Evolutionary conservation across 1,140 invertebrate genomes (phyloP), one percentile per base, ranked within the genome.

Genomic region (Bombus picipes): DNA sequence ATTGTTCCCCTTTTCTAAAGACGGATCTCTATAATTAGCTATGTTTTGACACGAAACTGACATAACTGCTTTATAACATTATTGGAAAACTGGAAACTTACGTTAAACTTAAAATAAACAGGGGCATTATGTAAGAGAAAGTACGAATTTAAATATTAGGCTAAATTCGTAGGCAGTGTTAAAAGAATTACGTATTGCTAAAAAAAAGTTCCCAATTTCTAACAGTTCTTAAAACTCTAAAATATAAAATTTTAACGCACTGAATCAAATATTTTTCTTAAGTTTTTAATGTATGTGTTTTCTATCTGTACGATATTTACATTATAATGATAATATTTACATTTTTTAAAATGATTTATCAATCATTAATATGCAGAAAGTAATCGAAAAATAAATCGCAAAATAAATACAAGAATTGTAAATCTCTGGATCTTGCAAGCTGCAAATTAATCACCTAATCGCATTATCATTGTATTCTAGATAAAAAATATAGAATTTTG

Each of bases 1-100:
- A 85, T 85, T 85, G 83, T 85, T 85, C 83, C 83, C 83, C 83
- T 85, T 85, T 85, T 70, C 83, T 72, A 57, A 85, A 85, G 77
- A 72, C 83, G 83, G 76, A 3, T 22, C 62, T 59, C 83, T 85
- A 85, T 72, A 85, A 80, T 85, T 85, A 85, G 83, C 83, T 34
- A 62, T 84, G 83, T 85, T 85, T 85, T 85, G 83, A 85, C 77
- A 80, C 77, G 76, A 80, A 80, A 72, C 77, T 85, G 83, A 85
- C 83, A 85, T 72, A 85, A 85, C 72, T 80, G 77, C 77, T 80
- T 59, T 73, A 80, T 57, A 85, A 73, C 77, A 32, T 43, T 28
- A 72, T 62, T 32, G n/a, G 41, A 72, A 37, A 84, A 79, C 57
- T n/a, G 47, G 41, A 47, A 28, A 71, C 15, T 43, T 34, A 22